Evolutionary conservation across 2,113 vertebrate species (phyloP).

Genomic region (Aleadryas rufinucha): DNA sequence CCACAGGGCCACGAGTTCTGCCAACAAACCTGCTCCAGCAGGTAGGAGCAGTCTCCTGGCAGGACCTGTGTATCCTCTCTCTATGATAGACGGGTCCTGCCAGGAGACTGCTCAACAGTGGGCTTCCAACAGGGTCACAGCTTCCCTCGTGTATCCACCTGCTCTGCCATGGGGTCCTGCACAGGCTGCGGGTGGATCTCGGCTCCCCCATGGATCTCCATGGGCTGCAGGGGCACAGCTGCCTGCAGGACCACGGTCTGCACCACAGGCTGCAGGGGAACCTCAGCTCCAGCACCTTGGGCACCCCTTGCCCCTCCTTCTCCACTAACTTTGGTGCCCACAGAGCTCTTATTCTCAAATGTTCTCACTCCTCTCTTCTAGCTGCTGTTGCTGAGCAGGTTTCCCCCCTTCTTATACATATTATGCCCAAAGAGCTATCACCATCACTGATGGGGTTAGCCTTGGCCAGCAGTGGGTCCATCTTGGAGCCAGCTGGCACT

Average conservation of each 20-base stretch:
- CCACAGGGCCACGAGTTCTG: background rate
- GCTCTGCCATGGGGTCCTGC: background rate
- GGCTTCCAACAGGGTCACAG: background rate
- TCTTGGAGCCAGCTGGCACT: background rate
- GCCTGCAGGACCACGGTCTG: background rate
- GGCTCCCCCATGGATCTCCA: too few relatives aligned
- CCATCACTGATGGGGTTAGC: fast-evolving
- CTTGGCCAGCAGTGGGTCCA: background rate
- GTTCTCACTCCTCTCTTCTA: background rate
- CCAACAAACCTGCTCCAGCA: background rate
- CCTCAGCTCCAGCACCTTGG: background rate
- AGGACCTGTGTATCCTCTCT: background rate
- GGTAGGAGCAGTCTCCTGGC: background rate
- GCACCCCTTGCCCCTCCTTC: background rate
- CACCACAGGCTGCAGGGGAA: background rate
- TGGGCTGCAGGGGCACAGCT: background rate
- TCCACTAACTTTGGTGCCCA: background rate
- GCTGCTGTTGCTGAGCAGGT: background rate
- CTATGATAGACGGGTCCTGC: background rate
- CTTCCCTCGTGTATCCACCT: background rate
- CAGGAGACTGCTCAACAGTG: background rate
- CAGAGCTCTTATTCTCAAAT: background rate
- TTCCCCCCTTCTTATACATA: background rate
- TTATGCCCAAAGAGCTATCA: background rate
- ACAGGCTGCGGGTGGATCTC: background rate